Evolutionary conservation across 2,888 invertebrate species (phyloP).

Genomic region (Allolobophora icterica): DNA sequence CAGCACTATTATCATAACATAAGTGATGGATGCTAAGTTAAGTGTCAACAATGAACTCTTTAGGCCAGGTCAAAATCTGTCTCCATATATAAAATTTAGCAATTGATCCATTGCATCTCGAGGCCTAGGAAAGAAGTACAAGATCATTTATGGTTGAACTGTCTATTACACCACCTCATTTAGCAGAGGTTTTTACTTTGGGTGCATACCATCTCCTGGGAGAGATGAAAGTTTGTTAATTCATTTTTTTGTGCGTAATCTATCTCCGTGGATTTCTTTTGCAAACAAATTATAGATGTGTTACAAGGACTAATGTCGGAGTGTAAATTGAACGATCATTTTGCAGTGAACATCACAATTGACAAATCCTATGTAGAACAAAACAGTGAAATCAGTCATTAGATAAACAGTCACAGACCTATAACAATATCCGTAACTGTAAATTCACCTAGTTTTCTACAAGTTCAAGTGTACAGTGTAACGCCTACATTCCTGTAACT

Average conservation of each 20-base stretch:
- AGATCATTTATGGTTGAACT: too few species aligned
- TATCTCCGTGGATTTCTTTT: neutral
- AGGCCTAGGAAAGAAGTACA: neutral
- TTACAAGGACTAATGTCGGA: neutral
- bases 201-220: neutral
- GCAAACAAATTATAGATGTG: neutral
- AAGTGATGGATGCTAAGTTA: neutral
- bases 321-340: slow-evolving; percentile 17
- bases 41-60: neutral
- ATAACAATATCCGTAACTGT: neutral
- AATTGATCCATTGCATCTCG: neutral
- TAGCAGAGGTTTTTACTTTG: too few species aligned
- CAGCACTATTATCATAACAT: too few species aligned
- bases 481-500: neutral
- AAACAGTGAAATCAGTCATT: neutral
- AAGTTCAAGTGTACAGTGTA: slow-evolving; percentile 17
- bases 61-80: neutral
- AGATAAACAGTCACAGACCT: neutral
- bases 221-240: neutral
- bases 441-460: neutral
- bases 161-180: too few species aligned
- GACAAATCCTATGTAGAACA: slow-evolving; percentile 6
- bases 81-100: neutral
- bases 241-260: neutral
- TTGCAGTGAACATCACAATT: slow-evolving; percentile 8